phyloP scores from a whole-genome alignment of 2,797 vertebrate genomes.

The Clarias fuscus region DNA sequence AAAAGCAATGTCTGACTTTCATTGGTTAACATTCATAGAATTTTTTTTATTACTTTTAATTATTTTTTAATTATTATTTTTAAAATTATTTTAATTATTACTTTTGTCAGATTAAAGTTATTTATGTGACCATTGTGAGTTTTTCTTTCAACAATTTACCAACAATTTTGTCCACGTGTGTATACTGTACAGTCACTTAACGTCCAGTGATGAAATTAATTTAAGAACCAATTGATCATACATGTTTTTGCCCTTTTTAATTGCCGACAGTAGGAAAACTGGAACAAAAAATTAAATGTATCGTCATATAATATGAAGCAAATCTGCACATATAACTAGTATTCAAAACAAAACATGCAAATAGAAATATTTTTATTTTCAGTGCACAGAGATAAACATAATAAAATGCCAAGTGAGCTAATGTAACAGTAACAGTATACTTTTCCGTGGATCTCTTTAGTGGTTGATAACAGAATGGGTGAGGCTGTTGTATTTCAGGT shows the following conservation, averaged over 20 bases:
- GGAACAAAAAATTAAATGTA: background rate
- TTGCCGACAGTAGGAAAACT: background rate
- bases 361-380: background rate
- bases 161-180: too few relatives aligned
- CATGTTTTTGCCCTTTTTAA: background rate
- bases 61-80: too few relatives aligned
- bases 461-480: slow-evolving; percentile 16
- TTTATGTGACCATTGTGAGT: too few relatives aligned
- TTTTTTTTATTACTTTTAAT: too few relatives aligned
- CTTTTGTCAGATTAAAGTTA: too few relatives aligned
- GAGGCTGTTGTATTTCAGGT: slow-evolving; percentile 24
- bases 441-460: background rate
- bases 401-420: background rate
- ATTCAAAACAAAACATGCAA: background rate
- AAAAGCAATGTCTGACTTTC: too few relatives aligned
- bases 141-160: too few relatives aligned
- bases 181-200: too few relatives aligned
- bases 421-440: background rate
- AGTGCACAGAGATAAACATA: background rate
- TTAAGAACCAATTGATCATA: background rate
- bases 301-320: background rate
- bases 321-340: background rate
- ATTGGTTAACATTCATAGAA: too few relatives aligned
- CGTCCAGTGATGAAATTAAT: too few relatives aligned
- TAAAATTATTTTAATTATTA: too few relatives aligned